Evolutionary conservation across 2,797 vertebrate genomes (phyloP), one percentile per base, ranked within the genome.

Genomic region (Brachyrhaphis roseni): DNA sequence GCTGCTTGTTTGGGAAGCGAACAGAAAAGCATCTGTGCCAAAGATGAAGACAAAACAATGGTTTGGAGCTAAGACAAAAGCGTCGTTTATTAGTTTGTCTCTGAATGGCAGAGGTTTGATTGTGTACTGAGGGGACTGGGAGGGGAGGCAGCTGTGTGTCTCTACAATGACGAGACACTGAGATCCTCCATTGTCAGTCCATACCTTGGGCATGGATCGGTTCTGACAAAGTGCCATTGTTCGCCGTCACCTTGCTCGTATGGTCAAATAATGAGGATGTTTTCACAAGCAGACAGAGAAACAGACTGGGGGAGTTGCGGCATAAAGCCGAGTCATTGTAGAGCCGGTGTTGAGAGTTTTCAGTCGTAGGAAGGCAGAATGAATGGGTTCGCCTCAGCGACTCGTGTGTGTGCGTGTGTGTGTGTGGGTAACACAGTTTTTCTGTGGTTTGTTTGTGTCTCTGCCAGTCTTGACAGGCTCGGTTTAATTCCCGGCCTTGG

Each of bases 151-250:
- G 93, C 95, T 95, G 95, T 89, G 92, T 47, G 83, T 92, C 89
- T 94, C 92, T 86, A 94, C 93, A 79, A 92, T 95, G 89, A 93
- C 76, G 53, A 87, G 81, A 86, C 78, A 71, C 85, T 89, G 90
- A 93, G 86, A 85, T 92, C 86, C 85, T 90, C 88, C 84, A 91
- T 95, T 95, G 93, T 95, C 87, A 92, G 79, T 89, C 87, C 86
- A 90, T 90, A 95, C 95, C 94, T 95, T 95, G 90, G 83, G 85
- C 88, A 83, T 81, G 82, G 83, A 84, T 86, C 81, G 57, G 86
- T 49, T 87, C 72, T 89, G 89, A 96, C 93, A 96, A 96, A 94
- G 94, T 84, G 39, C 87, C 89, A 92, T 95, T 96, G 95, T 97
- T 94, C 72, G 45, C 94, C 41, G 80, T 93, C 93, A 95, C 94